Percentiles rank a stretch among this genome's conserved stretches.
Conservation (phyloP, 2,888 invertebrate species). For the Scrobipalpa costella region DNA sequence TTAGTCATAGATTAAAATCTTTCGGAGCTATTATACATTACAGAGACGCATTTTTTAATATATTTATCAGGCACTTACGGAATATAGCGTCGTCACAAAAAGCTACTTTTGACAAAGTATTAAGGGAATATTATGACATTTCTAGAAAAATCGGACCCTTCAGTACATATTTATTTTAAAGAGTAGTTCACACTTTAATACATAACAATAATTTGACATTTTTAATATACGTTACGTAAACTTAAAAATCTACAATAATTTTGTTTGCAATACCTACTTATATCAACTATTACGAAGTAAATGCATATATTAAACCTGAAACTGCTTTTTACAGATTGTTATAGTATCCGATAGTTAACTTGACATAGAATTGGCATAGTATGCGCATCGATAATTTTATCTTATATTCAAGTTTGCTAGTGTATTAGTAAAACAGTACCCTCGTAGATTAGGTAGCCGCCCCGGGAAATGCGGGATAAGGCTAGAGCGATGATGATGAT, state of each 20-base stretch:
- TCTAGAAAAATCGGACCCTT: neutral
- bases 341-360: too few relatives aligned
- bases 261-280: neutral
- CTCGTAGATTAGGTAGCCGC: too few relatives aligned
- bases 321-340: too few relatives aligned
- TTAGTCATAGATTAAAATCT: conserved; percentile 12
- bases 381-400: too few relatives aligned
- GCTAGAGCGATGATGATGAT: too few relatives aligned
- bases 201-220: neutral
- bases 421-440: too few relatives aligned
- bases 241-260: neutral
- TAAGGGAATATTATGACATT: neutral
- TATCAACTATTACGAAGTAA: too few relatives aligned
- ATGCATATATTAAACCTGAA: too few relatives aligned
- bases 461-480: too few relatives aligned
- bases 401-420: too few relatives aligned
- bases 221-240: neutral
- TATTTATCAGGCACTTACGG: conserved; percentile 34
- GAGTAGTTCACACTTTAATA: neutral
- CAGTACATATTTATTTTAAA: too few relatives aligned
- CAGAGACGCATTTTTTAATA: conserved; percentile 22
- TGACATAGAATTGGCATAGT: too few relatives aligned
- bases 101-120: conserved; percentile 11
- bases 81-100: conserved; percentile 27
- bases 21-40: conserved; percentile 27